A percentile compares a stretch with the other conserved stretches of the same genome.
Conservation (phyloP, 2,888 invertebrate species). For the Marronus borbonicus region DNA sequence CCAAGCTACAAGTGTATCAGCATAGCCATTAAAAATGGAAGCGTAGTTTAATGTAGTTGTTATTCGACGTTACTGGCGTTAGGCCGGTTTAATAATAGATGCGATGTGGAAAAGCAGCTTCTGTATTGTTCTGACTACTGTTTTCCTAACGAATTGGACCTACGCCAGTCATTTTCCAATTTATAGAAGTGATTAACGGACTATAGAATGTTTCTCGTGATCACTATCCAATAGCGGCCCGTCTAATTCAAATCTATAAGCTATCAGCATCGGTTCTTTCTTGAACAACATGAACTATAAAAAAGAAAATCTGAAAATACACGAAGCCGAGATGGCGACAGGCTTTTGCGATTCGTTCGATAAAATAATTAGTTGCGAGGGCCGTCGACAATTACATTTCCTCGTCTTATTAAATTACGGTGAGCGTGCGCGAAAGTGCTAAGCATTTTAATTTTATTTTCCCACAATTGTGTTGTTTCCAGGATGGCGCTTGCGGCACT, state of each 20-base stretch:
- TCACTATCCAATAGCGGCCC: too few relatives aligned
- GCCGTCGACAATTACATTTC: conserved; percentile 65
- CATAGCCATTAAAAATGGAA: not conserved
- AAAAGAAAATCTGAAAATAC: not conserved
- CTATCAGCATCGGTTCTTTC: too few relatives aligned
- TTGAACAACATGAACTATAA: not conserved
- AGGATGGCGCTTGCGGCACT: conserved; percentile 53
- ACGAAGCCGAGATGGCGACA: conserved; percentile 56
- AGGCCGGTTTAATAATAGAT: too few relatives aligned
- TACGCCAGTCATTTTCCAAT: too few relatives aligned
- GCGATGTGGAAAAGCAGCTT: too few relatives aligned
- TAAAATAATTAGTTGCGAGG: conserved; percentile 65
- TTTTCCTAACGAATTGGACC: too few relatives aligned
- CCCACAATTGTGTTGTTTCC: conserved; percentile 58
- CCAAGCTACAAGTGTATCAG: not conserved
- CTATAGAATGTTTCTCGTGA: too few relatives aligned
- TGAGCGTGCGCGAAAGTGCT: conserved; percentile 63
- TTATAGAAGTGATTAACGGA: too few relatives aligned
- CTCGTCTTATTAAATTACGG: conserved; percentile 68
- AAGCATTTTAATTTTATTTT: conserved; percentile 69
- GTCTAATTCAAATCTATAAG: too few relatives aligned
- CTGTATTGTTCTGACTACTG: too few relatives aligned
- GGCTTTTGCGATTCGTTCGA: conserved; percentile 65
- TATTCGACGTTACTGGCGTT: not conserved
- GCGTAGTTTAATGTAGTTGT: not conserved